Evolutionary conservation across 2,888 invertebrate genomes (phyloP).

Genomic region (Formica aserva): DNA sequence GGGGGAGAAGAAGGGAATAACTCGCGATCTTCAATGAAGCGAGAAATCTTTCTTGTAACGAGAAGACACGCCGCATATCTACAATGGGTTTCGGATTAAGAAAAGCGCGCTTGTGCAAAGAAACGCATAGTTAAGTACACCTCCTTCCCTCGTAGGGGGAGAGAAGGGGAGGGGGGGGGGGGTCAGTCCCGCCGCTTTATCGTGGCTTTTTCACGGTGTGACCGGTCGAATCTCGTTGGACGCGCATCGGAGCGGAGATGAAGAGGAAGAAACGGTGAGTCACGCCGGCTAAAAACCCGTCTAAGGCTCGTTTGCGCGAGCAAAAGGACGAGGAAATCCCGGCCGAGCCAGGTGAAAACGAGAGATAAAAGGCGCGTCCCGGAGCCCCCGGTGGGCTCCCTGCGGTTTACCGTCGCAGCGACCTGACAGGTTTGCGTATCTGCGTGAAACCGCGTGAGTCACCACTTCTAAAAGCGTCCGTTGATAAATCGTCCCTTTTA

Average conservation of each 20-base stretch:
- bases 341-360: conserved; percentile 57
- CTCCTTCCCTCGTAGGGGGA: neutral
- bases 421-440: conserved; percentile 53
- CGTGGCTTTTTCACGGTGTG: conserved; percentile 35
- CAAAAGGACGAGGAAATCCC: conserved; percentile 52
- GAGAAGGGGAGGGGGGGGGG: too few species aligned
- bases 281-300: conserved; percentile 60
- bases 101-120: neutral
- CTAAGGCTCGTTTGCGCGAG: conserved; percentile 52
- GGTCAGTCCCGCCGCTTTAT: neutral
- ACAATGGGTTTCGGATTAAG: neutral
- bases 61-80: neutral
- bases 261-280: conserved; percentile 52
- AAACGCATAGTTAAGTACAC: neutral
- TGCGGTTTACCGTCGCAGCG: conserved; percentile 46
- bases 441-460: conserved; percentile 56
- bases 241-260: conserved; percentile 36
- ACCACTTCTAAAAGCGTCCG: conserved; percentile 64
- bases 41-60: conserved; percentile 5
- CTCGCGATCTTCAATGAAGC: neutral
- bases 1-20: neutral
- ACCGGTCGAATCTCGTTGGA: conserved; percentile 45
- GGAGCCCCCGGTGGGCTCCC: conserved; percentile 46
- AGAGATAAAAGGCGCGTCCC: conserved; percentile 58
- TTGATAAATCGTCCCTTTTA: conserved; percentile 60